A percentile compares a stretch with the other conserved stretches of the same genome.
These are phyloP conservation scores for Ceryle rudis DNA, from an alignment of 2,797 vertebrate species.

Conservation along the genomic window DNA sequence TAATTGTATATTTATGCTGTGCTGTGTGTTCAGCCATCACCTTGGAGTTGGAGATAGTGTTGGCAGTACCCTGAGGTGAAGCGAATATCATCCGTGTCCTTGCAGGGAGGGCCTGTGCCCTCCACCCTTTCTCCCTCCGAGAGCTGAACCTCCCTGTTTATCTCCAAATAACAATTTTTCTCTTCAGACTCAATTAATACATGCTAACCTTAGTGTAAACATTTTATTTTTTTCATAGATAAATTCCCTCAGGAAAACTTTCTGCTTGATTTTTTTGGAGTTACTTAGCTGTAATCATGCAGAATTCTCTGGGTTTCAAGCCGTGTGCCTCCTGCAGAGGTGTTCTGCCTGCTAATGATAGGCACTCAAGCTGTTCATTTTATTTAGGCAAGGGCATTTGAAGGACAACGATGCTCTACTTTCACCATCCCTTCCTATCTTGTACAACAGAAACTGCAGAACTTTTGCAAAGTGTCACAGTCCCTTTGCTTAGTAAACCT, in stretches of 20 bases:
- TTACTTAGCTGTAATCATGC: neutral
- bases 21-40: neutral
- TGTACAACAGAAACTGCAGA: neutral
- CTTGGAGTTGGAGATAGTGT: neutral
- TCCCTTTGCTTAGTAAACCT: neutral
- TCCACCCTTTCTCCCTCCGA: neutral
- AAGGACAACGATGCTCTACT: neutral
- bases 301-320: constrained; percentile 6
- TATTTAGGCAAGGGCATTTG: constrained; percentile 28
- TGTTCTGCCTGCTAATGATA: constrained; percentile 39
- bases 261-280: constrained; percentile 22
- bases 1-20: neutral
- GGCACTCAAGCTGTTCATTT: neutral
- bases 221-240: neutral
- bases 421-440: neutral
- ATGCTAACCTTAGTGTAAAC: constrained; percentile 43
- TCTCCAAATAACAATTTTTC: constrained; percentile 41
- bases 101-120: neutral
- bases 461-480: neutral
- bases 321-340: constrained; percentile 22
- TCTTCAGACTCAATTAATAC: neutral
- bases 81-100: neutral
- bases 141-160: constrained; percentile 36
- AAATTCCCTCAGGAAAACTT: constrained; percentile 54
- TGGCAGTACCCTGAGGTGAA: neutral